Conservation (phyloP, 1,140 invertebrate species). For the Drosophila nebulosa region DNA sequence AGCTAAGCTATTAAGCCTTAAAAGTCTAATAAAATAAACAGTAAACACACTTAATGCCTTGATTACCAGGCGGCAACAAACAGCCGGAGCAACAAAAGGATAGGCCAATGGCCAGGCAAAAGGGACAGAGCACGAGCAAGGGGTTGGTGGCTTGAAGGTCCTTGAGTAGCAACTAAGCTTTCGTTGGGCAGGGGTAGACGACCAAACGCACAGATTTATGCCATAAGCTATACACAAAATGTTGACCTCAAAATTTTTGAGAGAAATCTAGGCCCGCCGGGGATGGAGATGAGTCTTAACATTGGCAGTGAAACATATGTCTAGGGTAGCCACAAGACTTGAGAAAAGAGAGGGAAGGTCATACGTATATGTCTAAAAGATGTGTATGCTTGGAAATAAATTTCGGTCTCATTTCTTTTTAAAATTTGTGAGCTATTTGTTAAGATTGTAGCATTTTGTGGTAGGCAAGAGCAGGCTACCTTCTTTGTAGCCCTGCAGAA, state of each 20-base stretch:
- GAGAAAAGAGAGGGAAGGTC: neutral
- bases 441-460: neutral
- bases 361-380: neutral
- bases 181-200: neutral
- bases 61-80: constrained; percentile 66
- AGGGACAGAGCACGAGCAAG: neutral
- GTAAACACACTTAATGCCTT: constrained; percentile 79
- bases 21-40: constrained; percentile 78
- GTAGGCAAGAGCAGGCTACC: neutral
- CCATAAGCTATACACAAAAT: constrained; percentile 16
- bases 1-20: constrained; percentile 73
- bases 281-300: constrained; percentile 27
- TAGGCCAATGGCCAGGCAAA: neutral
- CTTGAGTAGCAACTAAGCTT: neutral
- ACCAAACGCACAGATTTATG: constrained; percentile 50
- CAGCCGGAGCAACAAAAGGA: neutral
- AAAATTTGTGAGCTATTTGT: neutral
- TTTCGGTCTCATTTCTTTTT: neutral
- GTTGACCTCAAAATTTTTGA: constrained; percentile 66
- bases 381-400: neutral
- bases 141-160: neutral
- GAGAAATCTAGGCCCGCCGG: neutral
- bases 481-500: neutral
- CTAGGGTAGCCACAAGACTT: neutral
- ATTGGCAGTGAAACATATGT: constrained; percentile 41